Base-by-base conservation (phyloP, 2,888 invertebrate species). In the Cataglyphis cursor region DNA sequence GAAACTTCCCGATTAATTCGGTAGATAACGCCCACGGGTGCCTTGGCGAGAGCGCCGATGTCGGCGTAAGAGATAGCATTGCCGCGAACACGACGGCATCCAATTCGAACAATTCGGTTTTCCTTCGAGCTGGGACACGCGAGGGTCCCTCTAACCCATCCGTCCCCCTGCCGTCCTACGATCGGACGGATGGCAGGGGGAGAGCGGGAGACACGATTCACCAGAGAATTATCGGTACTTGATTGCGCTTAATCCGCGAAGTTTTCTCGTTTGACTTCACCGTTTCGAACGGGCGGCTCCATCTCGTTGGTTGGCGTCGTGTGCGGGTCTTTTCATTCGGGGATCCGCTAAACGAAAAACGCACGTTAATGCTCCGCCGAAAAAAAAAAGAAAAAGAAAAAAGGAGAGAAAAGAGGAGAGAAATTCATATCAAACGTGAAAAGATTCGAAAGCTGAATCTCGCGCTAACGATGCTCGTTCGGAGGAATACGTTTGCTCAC, bases 231-330 rank as follows among this genome's bases (percentile, higher is more conserved):
- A 90, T 90, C 89, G 89, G 88, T 86, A 90, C 89, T 90, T 90
- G 90, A 90, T 90, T 90, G 89, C 89, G 84, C 87, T 90, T 90
- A 90, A 90, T 90, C 90, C 89, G 85, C 85, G 89, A 90, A 90
- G 90, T 90, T 90, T 90, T 89, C 85, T 88, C 90, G 87, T 90
- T 90, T 88, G 90, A 89, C 87, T 88, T 88, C 80, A 66, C 73
- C 82, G 74, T 81, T 65, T 48, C 72, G 82, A 38, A 38, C 82
- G 28, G 28, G 73, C 87, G 78, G 82, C 66, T 82, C 66, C 41
- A 18, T 80, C 81, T 81, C 85, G 74, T 73, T 48, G 74, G 38
- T 31, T 81, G 78, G 48, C 64, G 64, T n/a, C 28, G 76, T 51
- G 76, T 51, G 73, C 80, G 64, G 76, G 82, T 84, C 82, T 88